Evolutionary conservation across 2,113 vertebrate species (phyloP).

Genomic region (Gasterosteus aculeatus): DNA sequence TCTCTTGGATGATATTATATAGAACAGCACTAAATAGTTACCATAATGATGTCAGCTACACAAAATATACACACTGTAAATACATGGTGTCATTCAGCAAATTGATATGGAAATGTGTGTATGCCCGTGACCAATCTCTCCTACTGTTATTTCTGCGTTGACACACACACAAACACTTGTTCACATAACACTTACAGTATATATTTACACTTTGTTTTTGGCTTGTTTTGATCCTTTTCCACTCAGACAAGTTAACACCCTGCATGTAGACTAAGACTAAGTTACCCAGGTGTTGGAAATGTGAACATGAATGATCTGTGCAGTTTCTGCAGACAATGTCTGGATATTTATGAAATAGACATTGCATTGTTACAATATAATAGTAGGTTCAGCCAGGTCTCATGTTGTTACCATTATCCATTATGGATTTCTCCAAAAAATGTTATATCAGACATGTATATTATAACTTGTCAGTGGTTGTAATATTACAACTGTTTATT

Average conservation of each 20-base stretch:
- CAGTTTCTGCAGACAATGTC: slow-evolving; percentile 56
- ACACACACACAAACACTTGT: slow-evolving; percentile 15
- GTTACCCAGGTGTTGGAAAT: slow-evolving; percentile 61
- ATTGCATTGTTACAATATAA: slow-evolving; percentile 44
- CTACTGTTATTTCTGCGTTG: slow-evolving; percentile 37
- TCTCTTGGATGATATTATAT: slow-evolving; percentile 96
- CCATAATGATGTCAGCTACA: slow-evolving; percentile 69
- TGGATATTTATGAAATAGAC: slow-evolving; percentile 61
- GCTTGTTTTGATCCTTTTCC: slow-evolving; percentile 67
- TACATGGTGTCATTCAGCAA: slow-evolving; percentile 57
- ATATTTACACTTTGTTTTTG: slow-evolving; percentile 49
- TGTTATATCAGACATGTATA: slow-evolving; percentile 45
- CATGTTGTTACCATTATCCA: slow-evolving; percentile 44
- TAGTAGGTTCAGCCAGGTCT: slow-evolving; percentile 43
- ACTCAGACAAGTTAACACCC: slow-evolving; percentile 60
- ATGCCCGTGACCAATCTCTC: slow-evolving; percentile 32
- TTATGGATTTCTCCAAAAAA: slow-evolving; percentile 50
- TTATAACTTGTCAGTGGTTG: slow-evolving; percentile 57
- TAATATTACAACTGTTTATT: slow-evolving; percentile 58
- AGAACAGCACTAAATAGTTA: slow-evolving; percentile 58
- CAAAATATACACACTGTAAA: slow-evolving; percentile 71
- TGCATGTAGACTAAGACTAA: slow-evolving; percentile 74
- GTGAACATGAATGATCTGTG: slow-evolving; percentile 62
- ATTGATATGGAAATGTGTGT: slow-evolving; percentile 38
- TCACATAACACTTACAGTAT: slow-evolving; percentile 10